Conservation (phyloP, 92 coral and sea anemone species). For the Porites lobata region DNA sequence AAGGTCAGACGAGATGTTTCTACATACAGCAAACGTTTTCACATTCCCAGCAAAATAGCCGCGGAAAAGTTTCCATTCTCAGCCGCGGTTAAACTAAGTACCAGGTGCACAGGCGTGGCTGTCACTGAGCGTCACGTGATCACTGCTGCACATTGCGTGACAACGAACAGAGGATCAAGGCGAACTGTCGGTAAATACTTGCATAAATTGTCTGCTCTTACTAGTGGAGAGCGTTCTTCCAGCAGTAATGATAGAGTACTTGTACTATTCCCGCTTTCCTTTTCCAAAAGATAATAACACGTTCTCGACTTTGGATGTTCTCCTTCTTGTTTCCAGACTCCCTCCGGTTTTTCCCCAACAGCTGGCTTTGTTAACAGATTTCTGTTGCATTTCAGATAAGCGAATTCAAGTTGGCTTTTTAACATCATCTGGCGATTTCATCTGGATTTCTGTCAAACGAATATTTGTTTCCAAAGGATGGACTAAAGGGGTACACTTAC, state of each 20-base stretch:
- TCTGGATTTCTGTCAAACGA: constrained; percentile 54
- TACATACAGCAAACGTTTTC: constrained; percentile 25
- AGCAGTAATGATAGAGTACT: not conserved
- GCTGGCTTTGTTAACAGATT: not conserved
- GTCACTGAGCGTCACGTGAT: constrained; percentile 73
- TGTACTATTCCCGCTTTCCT: too few relatives aligned
- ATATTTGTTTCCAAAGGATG: constrained; percentile 34
- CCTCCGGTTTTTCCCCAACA: not conserved
- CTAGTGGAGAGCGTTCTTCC: not conserved
- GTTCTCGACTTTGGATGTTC: not conserved
- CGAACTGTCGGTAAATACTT: not conserved
- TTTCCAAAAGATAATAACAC: too few relatives aligned
- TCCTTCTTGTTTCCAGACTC: not conserved
- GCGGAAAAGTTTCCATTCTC: constrained; percentile 55
- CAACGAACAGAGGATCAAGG: constrained; percentile 8
- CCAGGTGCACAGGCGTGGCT: constrained; percentile 52
- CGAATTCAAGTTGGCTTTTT: constrained; percentile 43
- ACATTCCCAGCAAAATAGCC: constrained; percentile 48
- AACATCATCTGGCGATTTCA: constrained; percentile 22
- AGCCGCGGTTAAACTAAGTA: constrained; percentile 43
- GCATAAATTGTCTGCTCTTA: not conserved
- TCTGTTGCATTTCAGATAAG: constrained; percentile 7
- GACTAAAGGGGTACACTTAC: constrained; percentile 17
- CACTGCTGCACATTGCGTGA: constrained; percentile 64
- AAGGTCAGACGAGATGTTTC: constrained; percentile 11